Evolutionary conservation across 2,888 invertebrate genomes (phyloP), one percentile per base, ranked within the genome.

Genomic region (Leptinotarsa rubiginosa): DNA sequence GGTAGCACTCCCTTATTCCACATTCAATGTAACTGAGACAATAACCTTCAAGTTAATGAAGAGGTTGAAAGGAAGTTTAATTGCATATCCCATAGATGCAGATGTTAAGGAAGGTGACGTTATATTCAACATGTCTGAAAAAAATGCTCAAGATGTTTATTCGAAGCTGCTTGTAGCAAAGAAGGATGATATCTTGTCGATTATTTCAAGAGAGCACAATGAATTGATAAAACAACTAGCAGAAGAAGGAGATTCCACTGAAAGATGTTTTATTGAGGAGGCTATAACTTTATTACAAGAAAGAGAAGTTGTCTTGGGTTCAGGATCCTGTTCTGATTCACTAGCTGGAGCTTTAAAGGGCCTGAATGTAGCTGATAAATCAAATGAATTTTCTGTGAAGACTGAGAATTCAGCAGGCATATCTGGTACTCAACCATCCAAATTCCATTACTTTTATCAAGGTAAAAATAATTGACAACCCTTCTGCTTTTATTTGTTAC

Each of bases 181-280:
- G 78, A 89, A 90, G 66, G 84, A 89, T 76, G 93, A 96, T 89
- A 92, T 94, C 59, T 88, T 91, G 83, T 88, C 91, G 68, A 94
- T 97, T 74, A 91, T 97, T 77, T 91, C 92, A 75, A 89, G 92
- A 69, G 97, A 98, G 87, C 90, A 91, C 71, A 84, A 83, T 4
- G 95, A 95, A 85, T 89, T 97, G 69, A 83, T 90, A 78, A 85
- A 86, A 4, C 92, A 93, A 84, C 88, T 93, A 70, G 82, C 83
- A 4, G 92, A 92, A 69, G 93, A 94, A 85, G 92, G 92, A 80
- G 91, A 93, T 79, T 93, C 92, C 82, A 94, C 96, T 1, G 97
- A 98, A 88, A 91, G 93, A 83, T 92, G 94, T 81, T 98, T 95
- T 84, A 92, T 97, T 79, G 93, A 97, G 85, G 92, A 96, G 88